Percentiles rank a stretch among this genome's conserved stretches.
Evolutionary conservation across 2,113 vertebrate genomes (phyloP).

Genomic region (Passer montanus): DNA sequence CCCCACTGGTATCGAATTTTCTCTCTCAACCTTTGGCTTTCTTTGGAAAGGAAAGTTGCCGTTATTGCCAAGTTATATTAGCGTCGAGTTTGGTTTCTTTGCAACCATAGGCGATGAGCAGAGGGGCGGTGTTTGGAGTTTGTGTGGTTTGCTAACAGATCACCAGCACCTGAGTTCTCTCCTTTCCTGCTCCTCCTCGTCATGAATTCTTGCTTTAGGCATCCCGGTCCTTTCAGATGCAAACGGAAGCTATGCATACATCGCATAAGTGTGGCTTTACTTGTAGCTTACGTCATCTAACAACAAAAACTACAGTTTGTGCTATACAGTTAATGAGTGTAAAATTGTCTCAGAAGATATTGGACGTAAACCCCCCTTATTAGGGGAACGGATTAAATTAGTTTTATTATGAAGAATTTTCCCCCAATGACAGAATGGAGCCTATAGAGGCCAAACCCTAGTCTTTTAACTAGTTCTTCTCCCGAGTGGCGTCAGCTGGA

Average conservation of each 20-base stretch:
- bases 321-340: background rate
- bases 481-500: background rate
- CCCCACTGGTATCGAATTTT: background rate
- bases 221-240: background rate
- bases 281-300: background rate
- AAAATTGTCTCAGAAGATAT: background rate
- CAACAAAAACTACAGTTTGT: background rate
- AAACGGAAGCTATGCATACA: background rate
- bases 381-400: background rate
- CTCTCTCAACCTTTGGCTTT: background rate
- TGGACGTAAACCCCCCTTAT: background rate
- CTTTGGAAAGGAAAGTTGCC: background rate
- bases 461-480: background rate
- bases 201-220: background rate
- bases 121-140: background rate
- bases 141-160: background rate
- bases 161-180: background rate
- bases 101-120: rapidly evolving
- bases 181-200: background rate
- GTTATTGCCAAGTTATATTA: rapidly evolving
- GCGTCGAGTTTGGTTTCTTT: background rate
- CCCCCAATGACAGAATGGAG: background rate
- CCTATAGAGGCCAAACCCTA: background rate
- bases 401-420: background rate
- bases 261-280: background rate